These are phyloP conservation scores for Cremastobaeus sp. DNA, from an alignment of 2,888 invertebrate species.

Conservation along the genomic window DNA sequence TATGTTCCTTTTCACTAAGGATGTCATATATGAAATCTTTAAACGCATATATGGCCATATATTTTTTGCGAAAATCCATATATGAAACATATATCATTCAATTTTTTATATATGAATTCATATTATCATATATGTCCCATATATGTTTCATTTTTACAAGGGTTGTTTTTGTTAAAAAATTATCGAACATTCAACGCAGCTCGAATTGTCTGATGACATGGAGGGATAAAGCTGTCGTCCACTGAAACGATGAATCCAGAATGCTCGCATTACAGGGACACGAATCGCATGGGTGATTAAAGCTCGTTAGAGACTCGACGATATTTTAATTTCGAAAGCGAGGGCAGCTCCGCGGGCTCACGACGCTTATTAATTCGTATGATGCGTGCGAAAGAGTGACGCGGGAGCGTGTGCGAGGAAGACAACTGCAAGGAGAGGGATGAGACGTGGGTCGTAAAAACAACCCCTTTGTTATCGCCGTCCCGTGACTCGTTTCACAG, in stretches of 20 bases:
- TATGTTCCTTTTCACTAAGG: too few species aligned
- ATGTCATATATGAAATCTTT: too few species aligned
- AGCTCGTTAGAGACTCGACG: slow-evolving; percentile 63
- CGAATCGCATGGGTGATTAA: slow-evolving; percentile 64
- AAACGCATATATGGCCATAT: too few species aligned
- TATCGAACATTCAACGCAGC: slow-evolving; percentile 46
- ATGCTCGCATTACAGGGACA: slow-evolving; percentile 53
- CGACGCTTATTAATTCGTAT: slow-evolving; percentile 75
- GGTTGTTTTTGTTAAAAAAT: slow-evolving; percentile 49
- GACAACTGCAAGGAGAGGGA: slow-evolving; percentile 30
- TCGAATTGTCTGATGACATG: slow-evolving; percentile 53
- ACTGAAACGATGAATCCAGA: slow-evolving; percentile 54
- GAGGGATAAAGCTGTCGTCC: slow-evolving; percentile 52
- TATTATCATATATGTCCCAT: too few species aligned
- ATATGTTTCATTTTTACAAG: too few species aligned
- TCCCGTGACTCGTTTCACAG: slow-evolving; percentile 71
- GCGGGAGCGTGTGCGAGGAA: slow-evolving; percentile 36
- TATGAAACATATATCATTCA: too few species aligned
- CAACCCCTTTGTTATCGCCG: slow-evolving; percentile 74
- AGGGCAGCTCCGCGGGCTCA: slow-evolving; percentile 62
- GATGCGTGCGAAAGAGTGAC: slow-evolving; percentile 53
- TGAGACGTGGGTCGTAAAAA: slow-evolving; percentile 70
- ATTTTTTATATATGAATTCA: too few species aligned
- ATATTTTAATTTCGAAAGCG: slow-evolving; percentile 71
- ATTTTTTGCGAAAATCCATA: too few species aligned